Evolutionary conservation across 2,797 vertebrate species (phyloP).

Genomic region (Chanos chanos): DNA sequence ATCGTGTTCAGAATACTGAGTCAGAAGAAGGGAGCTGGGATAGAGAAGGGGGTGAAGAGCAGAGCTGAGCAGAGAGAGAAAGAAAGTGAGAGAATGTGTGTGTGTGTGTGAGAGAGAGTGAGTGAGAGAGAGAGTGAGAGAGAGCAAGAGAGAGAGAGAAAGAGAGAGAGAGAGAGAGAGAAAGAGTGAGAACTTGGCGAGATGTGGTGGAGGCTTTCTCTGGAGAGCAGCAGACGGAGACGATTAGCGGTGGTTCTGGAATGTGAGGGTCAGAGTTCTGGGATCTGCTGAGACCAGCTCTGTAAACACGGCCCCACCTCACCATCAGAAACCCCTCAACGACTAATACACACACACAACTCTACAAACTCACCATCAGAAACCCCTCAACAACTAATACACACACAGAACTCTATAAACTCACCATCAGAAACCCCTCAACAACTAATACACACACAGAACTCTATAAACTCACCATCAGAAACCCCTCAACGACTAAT

Average conservation of each 20-base stretch:
- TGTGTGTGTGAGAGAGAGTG: not conserved
- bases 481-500: not conserved
- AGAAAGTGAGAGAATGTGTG: not conserved
- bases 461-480: not conserved
- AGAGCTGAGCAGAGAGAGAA: conserved; percentile 23
- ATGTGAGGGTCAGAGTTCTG: conserved; percentile 72
- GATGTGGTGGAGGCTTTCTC: conserved; percentile 49
- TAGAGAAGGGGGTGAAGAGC: conserved; percentile 38
- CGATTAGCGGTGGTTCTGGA: conserved; percentile 72
- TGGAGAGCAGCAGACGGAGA: conserved; percentile 64
- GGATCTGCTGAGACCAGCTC: conserved; percentile 70
- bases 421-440: not conserved
- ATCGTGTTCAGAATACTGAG: not conserved
- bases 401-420: not conserved
- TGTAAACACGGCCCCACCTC: conserved; percentile 71
- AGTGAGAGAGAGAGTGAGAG: not conserved
- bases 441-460: not conserved
- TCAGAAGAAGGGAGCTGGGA: not conserved
- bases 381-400: no score
- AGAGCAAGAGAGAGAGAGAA: not conserved
- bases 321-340: conserved; percentile 52
- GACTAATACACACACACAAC: conserved; percentile 10
- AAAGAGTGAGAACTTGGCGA: not conserved
- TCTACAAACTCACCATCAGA: no score
- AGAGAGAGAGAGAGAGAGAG: not conserved